These are phyloP conservation scores for Phataginus tetradactyla DNA, from an alignment of 2,797 vertebrate species.

Conservation along the genomic window DNA sequence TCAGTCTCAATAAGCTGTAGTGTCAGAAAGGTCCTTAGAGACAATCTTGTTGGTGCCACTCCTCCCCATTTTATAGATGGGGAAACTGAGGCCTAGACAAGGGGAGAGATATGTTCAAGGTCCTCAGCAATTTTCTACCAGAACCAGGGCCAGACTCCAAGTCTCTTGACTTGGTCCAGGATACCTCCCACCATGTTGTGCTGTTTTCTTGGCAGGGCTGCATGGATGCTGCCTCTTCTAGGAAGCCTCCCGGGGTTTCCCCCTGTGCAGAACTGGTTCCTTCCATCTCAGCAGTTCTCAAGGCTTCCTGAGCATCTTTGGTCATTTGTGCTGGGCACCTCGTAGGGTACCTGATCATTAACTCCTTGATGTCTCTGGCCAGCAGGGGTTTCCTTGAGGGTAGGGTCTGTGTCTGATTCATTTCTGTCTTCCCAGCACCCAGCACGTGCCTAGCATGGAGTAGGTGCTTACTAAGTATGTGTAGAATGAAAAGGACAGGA, in stretches of 20 bases:
- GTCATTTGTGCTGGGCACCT: not conserved
- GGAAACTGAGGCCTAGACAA: not conserved
- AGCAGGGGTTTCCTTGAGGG: not conserved
- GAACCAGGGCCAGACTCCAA: not conserved
- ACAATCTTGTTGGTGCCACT: rapidly evolving
- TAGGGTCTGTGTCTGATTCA: not conserved
- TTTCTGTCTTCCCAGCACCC: not conserved
- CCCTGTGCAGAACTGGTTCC: rapidly evolving
- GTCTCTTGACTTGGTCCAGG: not conserved
- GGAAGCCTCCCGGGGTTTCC: not conserved
- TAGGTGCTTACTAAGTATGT: not conserved
- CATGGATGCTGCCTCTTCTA: not conserved
- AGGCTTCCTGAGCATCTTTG: rapidly evolving
- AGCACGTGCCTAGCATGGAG: rapidly evolving
- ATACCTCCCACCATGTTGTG: rapidly evolving
- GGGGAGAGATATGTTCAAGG: not conserved
- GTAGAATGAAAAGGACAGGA: not conserved
- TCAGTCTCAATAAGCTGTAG: not conserved
- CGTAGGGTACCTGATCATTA: not conserved
- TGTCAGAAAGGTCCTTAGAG: not conserved
- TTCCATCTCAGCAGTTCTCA: not conserved
- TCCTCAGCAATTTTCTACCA: not conserved
- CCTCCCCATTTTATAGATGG: not conserved
- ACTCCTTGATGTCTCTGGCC: rapidly evolving
- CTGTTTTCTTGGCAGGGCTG: not conserved